Evolutionary conservation across 2,113 vertebrate genomes (phyloP).

Genomic region (cat (Felis catus)): DNA sequence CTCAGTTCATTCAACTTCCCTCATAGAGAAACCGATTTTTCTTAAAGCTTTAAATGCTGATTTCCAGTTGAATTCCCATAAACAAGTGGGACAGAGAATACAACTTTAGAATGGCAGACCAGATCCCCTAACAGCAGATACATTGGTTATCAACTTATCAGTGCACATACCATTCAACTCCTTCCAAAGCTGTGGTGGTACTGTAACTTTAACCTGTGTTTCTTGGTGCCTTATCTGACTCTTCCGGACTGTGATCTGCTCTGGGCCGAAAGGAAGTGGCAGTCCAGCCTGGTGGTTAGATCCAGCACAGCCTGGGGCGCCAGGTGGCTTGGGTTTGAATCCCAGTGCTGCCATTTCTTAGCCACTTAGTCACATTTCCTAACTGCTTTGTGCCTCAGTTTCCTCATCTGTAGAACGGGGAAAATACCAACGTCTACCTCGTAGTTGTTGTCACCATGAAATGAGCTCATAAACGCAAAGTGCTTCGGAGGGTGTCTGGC

Average conservation of each 20-base stretch:
- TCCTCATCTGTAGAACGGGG: not conserved
- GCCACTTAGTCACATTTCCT: not conserved
- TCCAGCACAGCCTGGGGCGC: not conserved
- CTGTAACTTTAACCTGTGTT: not conserved
- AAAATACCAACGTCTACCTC: too few species aligned
- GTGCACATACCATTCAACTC: not conserved
- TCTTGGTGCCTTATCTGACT: not conserved
- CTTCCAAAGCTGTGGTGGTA: too few species aligned
- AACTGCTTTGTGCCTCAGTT: not conserved
- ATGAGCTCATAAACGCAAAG: not conserved
- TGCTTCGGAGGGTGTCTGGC: not conserved
- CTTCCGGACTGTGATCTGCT: not conserved
- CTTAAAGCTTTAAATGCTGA: not conserved
- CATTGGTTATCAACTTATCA: fast-evolving
- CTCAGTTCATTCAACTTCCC: not conserved
- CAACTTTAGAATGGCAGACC: not conserved
- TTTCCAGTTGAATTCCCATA: not conserved
- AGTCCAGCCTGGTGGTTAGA: not conserved
- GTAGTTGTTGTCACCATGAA: not conserved
- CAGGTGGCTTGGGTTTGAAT: not conserved
- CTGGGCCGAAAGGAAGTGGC: not conserved
- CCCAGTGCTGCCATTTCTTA: too few species aligned
- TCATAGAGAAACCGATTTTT: not conserved
- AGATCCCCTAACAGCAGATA: not conserved
- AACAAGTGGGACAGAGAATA: not conserved